Percentiles rank a stretch among this genome's conserved stretches.
Evolutionary conservation across 2,113 vertebrate species (phyloP).

Genomic region (Alligator sinensis): DNA sequence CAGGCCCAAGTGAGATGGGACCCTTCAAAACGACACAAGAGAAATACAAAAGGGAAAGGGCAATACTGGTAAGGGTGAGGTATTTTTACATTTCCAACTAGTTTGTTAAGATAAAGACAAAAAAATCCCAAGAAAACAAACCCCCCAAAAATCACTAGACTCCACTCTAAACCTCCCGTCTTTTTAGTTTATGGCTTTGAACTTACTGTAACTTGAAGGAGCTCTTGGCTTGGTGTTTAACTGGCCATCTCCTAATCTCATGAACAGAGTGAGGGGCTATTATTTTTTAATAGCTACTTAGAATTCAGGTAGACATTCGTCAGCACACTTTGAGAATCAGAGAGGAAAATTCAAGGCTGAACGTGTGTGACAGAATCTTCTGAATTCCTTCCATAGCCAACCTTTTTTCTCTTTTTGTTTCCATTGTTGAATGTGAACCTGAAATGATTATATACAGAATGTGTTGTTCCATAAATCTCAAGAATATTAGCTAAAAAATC

Average conservation of each 20-base stretch:
- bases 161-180: neutral
- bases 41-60: neutral
- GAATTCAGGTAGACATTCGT: neutral
- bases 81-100: neutral
- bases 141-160: neutral
- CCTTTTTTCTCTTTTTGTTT: neutral
- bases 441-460: constrained; percentile 1
- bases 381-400: neutral
- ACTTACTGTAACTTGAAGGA: neutral
- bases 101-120: neutral
- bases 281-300: neutral
- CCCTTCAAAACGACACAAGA: neutral
- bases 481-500: neutral
- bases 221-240: neutral
- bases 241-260: neutral
- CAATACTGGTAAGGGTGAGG: too few species aligned
- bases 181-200: neutral
- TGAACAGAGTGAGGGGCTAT: neutral
- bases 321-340: neutral
- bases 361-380: neutral
- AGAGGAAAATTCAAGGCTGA: neutral
- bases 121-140: neutral
- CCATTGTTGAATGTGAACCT: neutral
- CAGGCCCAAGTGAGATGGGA: neutral
- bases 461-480: neutral